These are phyloP conservation scores for Eubasilissa splendida DNA, from an alignment of 2,888 invertebrate species.

Conservation along the genomic window DNA sequence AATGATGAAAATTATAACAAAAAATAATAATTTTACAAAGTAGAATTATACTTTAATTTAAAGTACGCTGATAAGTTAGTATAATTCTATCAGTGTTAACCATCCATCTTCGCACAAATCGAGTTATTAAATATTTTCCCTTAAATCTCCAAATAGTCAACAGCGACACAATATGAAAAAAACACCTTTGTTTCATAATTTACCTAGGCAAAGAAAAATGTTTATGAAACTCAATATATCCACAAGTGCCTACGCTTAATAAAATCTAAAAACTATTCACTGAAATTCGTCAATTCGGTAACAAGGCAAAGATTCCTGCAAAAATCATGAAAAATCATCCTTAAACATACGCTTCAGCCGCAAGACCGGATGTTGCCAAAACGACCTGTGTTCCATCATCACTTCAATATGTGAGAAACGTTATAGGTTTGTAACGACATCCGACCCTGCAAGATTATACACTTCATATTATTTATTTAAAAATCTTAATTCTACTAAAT, in stretches of 20 bases:
- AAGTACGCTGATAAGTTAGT: too few species aligned
- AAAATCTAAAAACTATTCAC: conserved; percentile 16
- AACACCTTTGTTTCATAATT: background rate
- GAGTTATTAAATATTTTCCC: background rate
- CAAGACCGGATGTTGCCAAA: conserved; percentile 2
- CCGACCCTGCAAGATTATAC: conserved; percentile 10
- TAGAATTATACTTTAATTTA: too few species aligned
- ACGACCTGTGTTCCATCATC: too few species aligned
- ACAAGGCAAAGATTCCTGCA: conserved; percentile 48
- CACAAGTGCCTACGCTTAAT: background rate
- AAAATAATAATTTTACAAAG: too few species aligned
- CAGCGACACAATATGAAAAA: background rate
- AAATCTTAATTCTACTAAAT: conserved; percentile 40
- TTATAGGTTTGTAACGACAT: background rate
- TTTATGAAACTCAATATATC: conserved; percentile 15
- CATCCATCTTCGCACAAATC: too few species aligned
- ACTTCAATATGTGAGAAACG: too few species aligned
- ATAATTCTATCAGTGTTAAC: too few species aligned
- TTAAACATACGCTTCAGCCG: background rate
- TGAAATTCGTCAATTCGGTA: conserved; percentile 39
- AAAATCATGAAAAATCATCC: background rate
- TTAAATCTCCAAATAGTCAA: background rate
- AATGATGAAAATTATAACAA: too few species aligned
- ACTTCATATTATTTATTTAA: conserved; percentile 9
- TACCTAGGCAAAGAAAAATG: conserved; percentile 7